Percentiles rank a stretch among this genome's conserved stretches.
phyloP scores from a whole-genome alignment of 2,113 vertebrate genomes.

The Turnix velox region DNA sequence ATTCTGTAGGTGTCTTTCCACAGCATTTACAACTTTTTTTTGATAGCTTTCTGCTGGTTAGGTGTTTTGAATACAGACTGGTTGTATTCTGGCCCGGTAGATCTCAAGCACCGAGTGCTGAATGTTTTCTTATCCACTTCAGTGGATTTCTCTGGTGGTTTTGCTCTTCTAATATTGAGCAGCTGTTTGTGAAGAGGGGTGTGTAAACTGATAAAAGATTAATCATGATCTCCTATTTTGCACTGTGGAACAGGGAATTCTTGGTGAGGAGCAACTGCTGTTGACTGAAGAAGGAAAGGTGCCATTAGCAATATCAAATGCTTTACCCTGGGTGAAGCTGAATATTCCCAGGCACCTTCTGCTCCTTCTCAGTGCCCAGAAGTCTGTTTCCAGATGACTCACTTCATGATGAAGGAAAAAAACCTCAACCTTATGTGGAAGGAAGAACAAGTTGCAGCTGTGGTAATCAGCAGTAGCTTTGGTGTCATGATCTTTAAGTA shows the following conservation, averaged over 20 bases:
- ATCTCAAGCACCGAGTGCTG: background rate
- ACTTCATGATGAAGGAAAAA: fast-evolving
- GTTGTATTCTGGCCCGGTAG: background rate
- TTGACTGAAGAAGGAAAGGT: background rate
- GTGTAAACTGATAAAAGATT: background rate
- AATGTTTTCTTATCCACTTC: background rate
- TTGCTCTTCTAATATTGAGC: background rate
- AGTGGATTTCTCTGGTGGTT: background rate
- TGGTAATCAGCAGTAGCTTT: background rate
- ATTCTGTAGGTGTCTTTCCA: background rate
- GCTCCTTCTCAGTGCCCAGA: background rate
- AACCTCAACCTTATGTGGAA: no score
- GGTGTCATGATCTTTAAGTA: background rate
- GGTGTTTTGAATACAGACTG: background rate
- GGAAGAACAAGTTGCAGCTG: background rate
- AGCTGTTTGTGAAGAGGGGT: background rate
- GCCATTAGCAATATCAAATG: background rate
- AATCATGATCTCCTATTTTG: background rate
- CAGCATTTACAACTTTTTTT: background rate
- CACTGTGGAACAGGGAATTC: background rate
- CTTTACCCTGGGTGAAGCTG: background rate
- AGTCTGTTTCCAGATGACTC: background rate
- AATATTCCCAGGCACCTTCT: background rate
- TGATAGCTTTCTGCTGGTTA: background rate
- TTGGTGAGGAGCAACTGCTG: background rate